Evolutionary conservation across 2,888 invertebrate species (phyloP), one percentile per base, ranked within the genome.

Genomic region (Apamea epomidion): DNA sequence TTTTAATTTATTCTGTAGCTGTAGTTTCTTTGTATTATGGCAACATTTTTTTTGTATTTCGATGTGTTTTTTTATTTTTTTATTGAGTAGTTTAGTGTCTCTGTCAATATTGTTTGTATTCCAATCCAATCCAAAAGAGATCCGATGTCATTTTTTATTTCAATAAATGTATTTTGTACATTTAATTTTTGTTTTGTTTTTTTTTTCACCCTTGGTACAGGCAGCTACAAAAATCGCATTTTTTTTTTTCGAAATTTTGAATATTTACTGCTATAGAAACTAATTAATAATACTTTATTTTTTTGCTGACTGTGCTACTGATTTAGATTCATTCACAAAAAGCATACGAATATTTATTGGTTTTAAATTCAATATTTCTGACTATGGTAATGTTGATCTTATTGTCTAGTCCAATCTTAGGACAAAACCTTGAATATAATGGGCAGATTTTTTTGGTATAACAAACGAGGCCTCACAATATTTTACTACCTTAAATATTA

Each of bases 91-190:
- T 96, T 94, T 95, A 95, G 94, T 94, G 92, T 94, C 86, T 93
- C 97, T 97, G 96, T 97, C 96, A 96, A 97, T 97, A 97, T 97
- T 97, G 96, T 95, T 94, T 95, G 95, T 96, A 91, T 91, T 94
- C 96, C 95, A 94, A 90, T 95, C 96, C 95, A 94, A 91, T 94
- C 96, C 96, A 93, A 94, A 93, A 90, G 89, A 92, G 89, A 91
- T 94, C 96, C 95, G 80, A 96, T 96, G 97, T 97, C 97, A 97
- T 97, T 97, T 95, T 95, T 96, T 96, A 96, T 97, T 97, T 97
- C 97, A 97, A 97, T 97, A 97, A 97, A 97, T 95, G 95, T 96
- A 96, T 96, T 95, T 93, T 92, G 88, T 92, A 92, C 91, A 93
- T 89, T 89, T 82, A 67, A 82, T 85, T 89, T 91, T 89, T 91